phyloP scores from a whole-genome alignment of 2,888 invertebrate genomes.

The Pollenia amentaria region DNA sequence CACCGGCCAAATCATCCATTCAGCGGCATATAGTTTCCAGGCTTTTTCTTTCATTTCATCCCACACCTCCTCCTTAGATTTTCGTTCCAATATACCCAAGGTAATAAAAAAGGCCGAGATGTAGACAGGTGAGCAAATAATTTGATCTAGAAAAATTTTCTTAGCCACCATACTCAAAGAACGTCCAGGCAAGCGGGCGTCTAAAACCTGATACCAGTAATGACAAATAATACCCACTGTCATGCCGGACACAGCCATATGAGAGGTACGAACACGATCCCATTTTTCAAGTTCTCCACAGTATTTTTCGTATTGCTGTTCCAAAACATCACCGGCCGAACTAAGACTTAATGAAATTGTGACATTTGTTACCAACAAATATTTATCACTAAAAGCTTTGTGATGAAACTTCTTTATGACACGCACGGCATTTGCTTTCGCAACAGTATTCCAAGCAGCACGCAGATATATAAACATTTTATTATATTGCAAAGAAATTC shows the following conservation, averaged over 20 bases:
- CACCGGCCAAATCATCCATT: constrained; percentile 97
- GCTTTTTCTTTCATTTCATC: constrained; percentile 90
- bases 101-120: constrained; percentile 92
- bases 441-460: constrained; percentile 59
- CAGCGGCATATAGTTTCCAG: constrained; percentile 91
- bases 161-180: constrained; percentile 88
- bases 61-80: constrained; percentile 87
- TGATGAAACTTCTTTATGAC: constrained; percentile 77
- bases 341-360: constrained; percentile 91
- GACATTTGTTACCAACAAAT: constrained; percentile 92
- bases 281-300: constrained; percentile 86
- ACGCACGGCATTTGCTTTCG: constrained; percentile 62
- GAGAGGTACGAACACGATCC: constrained; percentile 87
- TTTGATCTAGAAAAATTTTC: constrained; percentile 93
- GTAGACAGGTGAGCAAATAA: constrained; percentile 92
- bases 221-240: constrained; percentile 93
- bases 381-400: constrained; percentile 87
- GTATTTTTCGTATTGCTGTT: constrained; percentile 91
- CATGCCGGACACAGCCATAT: constrained; percentile 92
- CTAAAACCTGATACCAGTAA: constrained; percentile 93
- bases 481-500: not conserved
- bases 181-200: constrained; percentile 89
- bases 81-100: constrained; percentile 89
- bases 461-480: constrained; percentile 61
- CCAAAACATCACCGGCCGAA: constrained; percentile 91